Conservation (phyloP, 1,140 invertebrate species). For the Saccostrea cuccullata region DNA sequence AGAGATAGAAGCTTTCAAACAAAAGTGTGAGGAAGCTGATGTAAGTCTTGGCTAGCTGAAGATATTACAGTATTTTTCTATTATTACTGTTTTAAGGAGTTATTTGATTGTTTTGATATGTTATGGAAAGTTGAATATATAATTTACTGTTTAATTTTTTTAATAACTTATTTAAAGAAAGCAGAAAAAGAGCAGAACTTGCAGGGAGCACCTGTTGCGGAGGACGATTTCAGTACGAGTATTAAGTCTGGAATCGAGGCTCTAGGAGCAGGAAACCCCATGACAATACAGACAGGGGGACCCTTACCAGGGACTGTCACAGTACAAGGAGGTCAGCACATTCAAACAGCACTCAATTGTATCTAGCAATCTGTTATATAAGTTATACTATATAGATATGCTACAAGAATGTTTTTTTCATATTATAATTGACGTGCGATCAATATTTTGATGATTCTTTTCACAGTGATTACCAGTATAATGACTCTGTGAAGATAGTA, state of each 20-base stretch:
- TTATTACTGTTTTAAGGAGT: background rate
- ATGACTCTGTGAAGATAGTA: too few relatives aligned
- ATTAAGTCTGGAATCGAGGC: conserved; percentile 37
- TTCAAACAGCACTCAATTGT: background rate
- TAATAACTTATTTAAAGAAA: background rate
- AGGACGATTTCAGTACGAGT: conserved; percentile 41
- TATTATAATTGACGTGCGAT: too few relatives aligned
- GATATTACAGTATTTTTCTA: background rate
- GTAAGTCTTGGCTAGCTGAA: background rate
- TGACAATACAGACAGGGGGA: conserved; percentile 33
- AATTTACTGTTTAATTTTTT: background rate
- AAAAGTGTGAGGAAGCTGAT: conserved; percentile 5
- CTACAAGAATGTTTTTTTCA: too few relatives aligned
- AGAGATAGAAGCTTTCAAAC: conserved; percentile 51
- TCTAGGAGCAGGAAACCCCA: conserved; percentile 52
- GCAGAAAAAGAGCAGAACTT: conserved; percentile 37
- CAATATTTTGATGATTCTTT: too few relatives aligned
- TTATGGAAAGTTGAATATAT: background rate
- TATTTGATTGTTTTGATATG: background rate
- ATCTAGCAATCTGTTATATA: too few relatives aligned
- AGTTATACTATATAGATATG: too few relatives aligned
- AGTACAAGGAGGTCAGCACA: conserved; percentile 56
- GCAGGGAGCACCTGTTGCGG: background rate
- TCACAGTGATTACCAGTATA: too few relatives aligned
- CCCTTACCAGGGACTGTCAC: background rate